Percentiles rank a stretch among this genome's conserved stretches.
Conservation (phyloP, 1,140 invertebrate species). For the Musca domestica region DNA sequence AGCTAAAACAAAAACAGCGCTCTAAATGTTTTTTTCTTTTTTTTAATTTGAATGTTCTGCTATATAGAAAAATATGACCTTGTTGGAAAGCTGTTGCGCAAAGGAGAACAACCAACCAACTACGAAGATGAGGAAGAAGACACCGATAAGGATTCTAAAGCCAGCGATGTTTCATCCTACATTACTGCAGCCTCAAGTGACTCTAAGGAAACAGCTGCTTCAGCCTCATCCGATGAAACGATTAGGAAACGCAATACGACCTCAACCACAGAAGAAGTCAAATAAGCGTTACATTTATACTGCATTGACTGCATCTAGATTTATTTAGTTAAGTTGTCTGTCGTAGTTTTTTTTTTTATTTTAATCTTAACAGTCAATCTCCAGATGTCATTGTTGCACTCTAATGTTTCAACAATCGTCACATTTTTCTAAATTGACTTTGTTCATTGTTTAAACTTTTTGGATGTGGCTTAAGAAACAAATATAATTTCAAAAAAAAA, state of each 20-base stretch:
- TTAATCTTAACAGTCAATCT: neutral
- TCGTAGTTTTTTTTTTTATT: constrained; percentile 1
- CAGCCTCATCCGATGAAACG: neutral
- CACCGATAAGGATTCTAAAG: constrained; percentile 55
- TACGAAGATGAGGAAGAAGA: constrained; percentile 91
- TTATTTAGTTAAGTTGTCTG: constrained; percentile 6
- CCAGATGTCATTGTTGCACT: neutral
- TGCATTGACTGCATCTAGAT: neutral
- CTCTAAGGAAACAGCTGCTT: neutral
- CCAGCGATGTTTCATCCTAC: neutral
- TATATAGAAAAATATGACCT: constrained; percentile 90
- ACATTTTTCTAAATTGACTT: no score
- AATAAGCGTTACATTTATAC: constrained; percentile 21
- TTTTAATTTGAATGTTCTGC: no score
- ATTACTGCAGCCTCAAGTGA: neutral
- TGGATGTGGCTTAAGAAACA: no score
- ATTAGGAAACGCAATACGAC: constrained; percentile 23
- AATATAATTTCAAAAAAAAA: no score
- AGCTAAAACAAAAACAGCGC: neutral
- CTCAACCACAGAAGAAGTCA: constrained; percentile 21
- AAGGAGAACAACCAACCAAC: constrained; percentile 84
- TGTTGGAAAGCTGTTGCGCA: constrained; percentile 87
- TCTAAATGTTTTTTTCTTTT: constrained; percentile 28
- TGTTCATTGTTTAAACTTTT: no score
- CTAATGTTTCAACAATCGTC: no score